Evolutionary conservation across 2,888 invertebrate genomes (phyloP).

Genomic region (Unio pictorum): DNA sequence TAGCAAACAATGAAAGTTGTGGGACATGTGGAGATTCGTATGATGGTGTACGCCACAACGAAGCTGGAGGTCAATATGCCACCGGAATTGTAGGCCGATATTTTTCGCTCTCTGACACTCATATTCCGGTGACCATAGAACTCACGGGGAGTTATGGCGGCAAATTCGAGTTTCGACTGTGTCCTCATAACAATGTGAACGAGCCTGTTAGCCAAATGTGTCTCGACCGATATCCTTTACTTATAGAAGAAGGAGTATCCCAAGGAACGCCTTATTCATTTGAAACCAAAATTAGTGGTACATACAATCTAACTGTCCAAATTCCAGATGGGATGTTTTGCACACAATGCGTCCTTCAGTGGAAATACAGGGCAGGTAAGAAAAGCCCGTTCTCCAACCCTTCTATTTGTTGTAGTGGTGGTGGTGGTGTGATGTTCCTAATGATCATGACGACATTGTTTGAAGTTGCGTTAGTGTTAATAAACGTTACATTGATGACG

Average conservation of each 20-base stretch:
- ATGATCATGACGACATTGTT: neutral
- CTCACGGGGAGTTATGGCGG: no score
- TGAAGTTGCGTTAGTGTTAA: neutral
- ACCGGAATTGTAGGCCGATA: slow-evolving; percentile 20
- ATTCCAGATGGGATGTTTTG: slow-evolving; percentile 46
- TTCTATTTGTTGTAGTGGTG: neutral
- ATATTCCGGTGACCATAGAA: no score
- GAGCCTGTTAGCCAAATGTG: no score
- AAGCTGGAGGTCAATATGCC: slow-evolving; percentile 25
- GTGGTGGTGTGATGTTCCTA: neutral
- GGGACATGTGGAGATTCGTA: slow-evolving; percentile 30
- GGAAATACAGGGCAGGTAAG: slow-evolving; percentile 52
- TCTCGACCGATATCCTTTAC: no score
- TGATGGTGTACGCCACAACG: slow-evolving; percentile 14
- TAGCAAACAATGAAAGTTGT: slow-evolving; percentile 20
- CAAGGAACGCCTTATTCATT: no score
- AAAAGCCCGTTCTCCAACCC: neutral
- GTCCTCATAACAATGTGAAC: no score
- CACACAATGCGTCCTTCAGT: slow-evolving; percentile 53
- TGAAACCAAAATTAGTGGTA: slow-evolving; percentile 4
- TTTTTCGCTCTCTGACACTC: slow-evolving; percentile 15
- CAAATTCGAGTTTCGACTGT: no score
- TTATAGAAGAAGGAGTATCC: no score
- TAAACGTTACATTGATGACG: no score
- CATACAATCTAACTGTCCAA: slow-evolving; percentile 20